Base-by-base conservation (phyloP, 1,140 invertebrate genomes). In the Babylonia areolata region DNA sequence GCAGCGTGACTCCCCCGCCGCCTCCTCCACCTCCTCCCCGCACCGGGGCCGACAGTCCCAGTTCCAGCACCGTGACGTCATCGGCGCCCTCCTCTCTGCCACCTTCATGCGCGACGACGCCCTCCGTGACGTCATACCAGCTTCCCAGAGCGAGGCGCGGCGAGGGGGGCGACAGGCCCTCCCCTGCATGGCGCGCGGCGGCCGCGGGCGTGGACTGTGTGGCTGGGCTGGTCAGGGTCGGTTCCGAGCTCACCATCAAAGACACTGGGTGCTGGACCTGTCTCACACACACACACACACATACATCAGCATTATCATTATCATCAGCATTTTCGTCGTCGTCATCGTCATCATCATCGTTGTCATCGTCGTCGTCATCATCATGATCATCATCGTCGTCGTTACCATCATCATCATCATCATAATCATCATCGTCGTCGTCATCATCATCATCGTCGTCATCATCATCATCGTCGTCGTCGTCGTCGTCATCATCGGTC, bases 171-270 rank as follows among this genome's bases (percentile, higher is more conserved):
- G 51, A 37, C 35, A 37, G 15, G 6, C 20, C 54, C 64, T 39
- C 64, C 46, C 23, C 80, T 11, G 42, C 81, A 69, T 80, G 39
- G 31, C 12, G 42, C 5, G 40, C 23, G 12, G 42, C 31, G 31
- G 78, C 9, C 31, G 77, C 23, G 39, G 78, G 78, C 78, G 12
- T 6, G 33, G 28, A 15, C 46, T 40, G 40, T 3, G 78, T 54
- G 42, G 12, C 78, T 6, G 46, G 28, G 28, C 31, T 40, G 40
- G 78, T 20, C 11, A 28, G 51, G 42, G 33, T 54, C 42, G 40
- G 5, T 28, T 58, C 78, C 15, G 31, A 28, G n/a, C 78, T 80
- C 31, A 58, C 40, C 78, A 80, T 80, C 78, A 80, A 80, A 42
- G 46, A 54, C 78, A 58, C 42, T 80, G 40, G 28, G 15, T n/a